These are phyloP conservation scores for Linyphia triangularis DNA, from an alignment of 2,888 invertebrate species.

Conservation along the genomic window DNA sequence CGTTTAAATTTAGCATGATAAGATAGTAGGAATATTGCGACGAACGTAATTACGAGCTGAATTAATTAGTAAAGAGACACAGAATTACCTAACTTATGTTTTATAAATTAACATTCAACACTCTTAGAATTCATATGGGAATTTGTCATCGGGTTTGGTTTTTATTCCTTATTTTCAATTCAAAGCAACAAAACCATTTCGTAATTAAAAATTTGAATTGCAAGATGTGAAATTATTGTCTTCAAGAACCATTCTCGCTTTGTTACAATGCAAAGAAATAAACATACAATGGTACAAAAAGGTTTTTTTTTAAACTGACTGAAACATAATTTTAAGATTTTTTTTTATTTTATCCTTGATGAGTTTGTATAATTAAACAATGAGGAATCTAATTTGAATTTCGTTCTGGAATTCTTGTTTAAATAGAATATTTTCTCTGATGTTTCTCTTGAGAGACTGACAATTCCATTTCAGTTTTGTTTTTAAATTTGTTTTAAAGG, in stretches of 20 bases:
- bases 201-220: background rate
- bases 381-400: too few species aligned
- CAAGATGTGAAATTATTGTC: background rate
- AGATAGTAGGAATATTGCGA: too few species aligned
- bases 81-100: background rate
- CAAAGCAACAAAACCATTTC: background rate
- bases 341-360: background rate
- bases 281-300: background rate
- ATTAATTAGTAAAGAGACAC: background rate
- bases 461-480: too few species aligned
- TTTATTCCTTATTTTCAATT: background rate
- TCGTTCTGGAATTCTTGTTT: too few species aligned
- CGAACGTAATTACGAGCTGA: background rate
- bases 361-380: too few species aligned
- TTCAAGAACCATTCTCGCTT: background rate
- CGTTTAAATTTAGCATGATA: too few species aligned
- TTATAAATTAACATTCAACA: background rate
- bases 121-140: too few species aligned
- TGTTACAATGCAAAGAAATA: background rate
- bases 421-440: too few species aligned
- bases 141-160: too few species aligned
- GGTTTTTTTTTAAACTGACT: too few species aligned
- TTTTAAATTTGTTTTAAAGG: too few species aligned
- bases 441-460: too few species aligned
- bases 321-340: background rate